Evolutionary conservation across 1,140 invertebrate genomes (phyloP), one percentile per base, ranked within the genome.

Genomic region (Bombus cullumanus): DNA sequence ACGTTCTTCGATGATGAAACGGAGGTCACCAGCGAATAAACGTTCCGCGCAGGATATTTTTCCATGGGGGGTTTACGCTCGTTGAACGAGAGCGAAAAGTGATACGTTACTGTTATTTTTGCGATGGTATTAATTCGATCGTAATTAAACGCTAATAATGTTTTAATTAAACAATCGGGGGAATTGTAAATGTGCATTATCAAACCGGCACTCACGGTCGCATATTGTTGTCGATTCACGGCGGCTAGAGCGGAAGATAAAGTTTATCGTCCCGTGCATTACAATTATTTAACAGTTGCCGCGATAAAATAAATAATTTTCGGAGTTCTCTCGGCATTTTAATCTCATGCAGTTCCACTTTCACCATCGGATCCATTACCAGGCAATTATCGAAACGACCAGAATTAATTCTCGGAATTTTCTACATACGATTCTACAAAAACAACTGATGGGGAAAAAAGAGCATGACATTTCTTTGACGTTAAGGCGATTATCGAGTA

Each of bases 151-250:
- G 75, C 43, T 57, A 79, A 84, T 84, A 84, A 79, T 72, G 72
- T 84, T 84, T 84, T 84, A 79, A 69, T 84, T 79, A 79, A 79
- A 66, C 37, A 59, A 53, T 39, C 10, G 22, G 9, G 37, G 37
- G 15, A 71, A 84, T 62, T 62, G 82, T 72, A 79, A 84, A 79
- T 76, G 82, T 37, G 68, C 68, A 76, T 83, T 68, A n/a, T 47
- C 81, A 53, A 68, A n/a, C 43, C 13, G 53, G 18, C 18, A 18
- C 28, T 39, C 34, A 4, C 0, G 37, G 28, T 10, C 12, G 34
- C 25, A 37, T 62, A 62, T 41, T 77, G 75, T 77, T 47, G n/a
- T 37, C 25, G 64, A 39, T 71, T 71, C 31, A 9, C 66, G 25
- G 25, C 66, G 64, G 34, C 34, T 57, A 22, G 15, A n/a, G n/a